Percentiles rank a stretch among this genome's conserved stretches.
Evolutionary conservation across 2,888 invertebrate species (phyloP).

Genomic region (Ormyrus thymus): DNA sequence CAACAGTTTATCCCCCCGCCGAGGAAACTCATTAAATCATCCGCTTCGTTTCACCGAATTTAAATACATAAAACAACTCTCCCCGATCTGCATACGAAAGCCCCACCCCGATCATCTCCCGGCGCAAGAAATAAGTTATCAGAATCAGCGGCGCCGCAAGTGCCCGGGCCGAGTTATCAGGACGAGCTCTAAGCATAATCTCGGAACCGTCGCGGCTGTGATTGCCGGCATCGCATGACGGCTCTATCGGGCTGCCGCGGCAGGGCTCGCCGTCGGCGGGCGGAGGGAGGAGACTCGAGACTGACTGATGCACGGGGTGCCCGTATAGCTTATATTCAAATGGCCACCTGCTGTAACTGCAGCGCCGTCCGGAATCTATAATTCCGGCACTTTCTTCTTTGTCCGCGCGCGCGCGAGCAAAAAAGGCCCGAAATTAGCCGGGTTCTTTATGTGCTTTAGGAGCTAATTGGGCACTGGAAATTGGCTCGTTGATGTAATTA

Average conservation of each 20-base stretch:
- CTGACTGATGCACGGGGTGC: slow-evolving; percentile 12
- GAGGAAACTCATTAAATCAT: too few species aligned
- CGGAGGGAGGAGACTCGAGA: neutral
- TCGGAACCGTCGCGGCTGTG: neutral
- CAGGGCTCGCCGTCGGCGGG: neutral
- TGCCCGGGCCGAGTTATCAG: too few species aligned
- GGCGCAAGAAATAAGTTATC: too few species aligned
- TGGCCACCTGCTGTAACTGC: neutral
- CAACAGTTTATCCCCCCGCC: too few species aligned
- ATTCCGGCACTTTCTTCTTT: slow-evolving; percentile 20
- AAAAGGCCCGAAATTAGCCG: slow-evolving; percentile 2
- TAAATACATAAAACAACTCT: too few species aligned
- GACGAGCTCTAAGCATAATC: neutral
- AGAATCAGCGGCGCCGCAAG: too few species aligned
- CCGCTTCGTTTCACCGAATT: too few species aligned
- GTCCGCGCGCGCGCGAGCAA: neutral
- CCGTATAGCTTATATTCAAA: slow-evolving; percentile 14
- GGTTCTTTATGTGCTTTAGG: slow-evolving; percentile 50
- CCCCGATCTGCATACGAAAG: too few species aligned
- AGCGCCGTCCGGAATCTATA: slow-evolving; percentile 14
- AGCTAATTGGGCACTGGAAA: slow-evolving; percentile 41
- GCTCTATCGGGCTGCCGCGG: slow-evolving; percentile 19
- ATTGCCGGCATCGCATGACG: slow-evolving; percentile 38
- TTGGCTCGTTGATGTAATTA: slow-evolving; percentile 45
- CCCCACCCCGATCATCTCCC: too few species aligned